Percentiles rank a stretch among this genome's conserved stretches.
These are phyloP conservation scores for Ammodytes marinus DNA, from an alignment of 2,113 vertebrate genomes.

Conservation along the genomic window DNA sequence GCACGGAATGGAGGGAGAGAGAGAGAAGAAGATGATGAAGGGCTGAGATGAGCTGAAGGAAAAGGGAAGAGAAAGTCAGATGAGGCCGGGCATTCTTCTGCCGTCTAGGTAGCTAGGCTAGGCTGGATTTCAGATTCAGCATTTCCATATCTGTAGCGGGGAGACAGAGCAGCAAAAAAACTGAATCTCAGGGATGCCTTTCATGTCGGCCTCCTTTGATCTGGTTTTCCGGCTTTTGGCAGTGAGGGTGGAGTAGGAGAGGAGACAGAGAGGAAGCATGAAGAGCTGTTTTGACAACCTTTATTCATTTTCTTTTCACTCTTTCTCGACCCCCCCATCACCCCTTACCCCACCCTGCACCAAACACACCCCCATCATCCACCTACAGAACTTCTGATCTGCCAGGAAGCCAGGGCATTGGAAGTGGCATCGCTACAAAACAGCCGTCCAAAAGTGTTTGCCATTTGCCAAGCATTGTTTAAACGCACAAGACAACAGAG, in stretches of 20 bases:
- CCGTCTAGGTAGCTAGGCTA: slow-evolving; percentile 30
- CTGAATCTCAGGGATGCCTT: slow-evolving; percentile 75
- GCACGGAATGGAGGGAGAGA: slow-evolving; percentile 47
- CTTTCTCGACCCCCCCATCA: background rate
- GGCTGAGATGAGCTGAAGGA: slow-evolving; percentile 39
- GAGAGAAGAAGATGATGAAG: slow-evolving; percentile 58
- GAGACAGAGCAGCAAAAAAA: slow-evolving; percentile 54
- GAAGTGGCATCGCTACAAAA: slow-evolving; percentile 65
- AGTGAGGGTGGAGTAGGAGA: slow-evolving; percentile 66
- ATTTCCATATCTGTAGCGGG: slow-evolving; percentile 74
- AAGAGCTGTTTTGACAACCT: slow-evolving; percentile 74
- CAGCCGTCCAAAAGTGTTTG: slow-evolving; percentile 25
- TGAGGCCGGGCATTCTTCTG: slow-evolving; percentile 43
- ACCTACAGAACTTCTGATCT: slow-evolving; percentile 67
- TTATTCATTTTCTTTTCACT: slow-evolving; percentile 23
- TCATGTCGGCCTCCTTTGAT: slow-evolving; percentile 85
- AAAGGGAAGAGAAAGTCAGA: slow-evolving; percentile 27
- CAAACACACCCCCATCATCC: slow-evolving; percentile 18
- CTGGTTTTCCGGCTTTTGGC: slow-evolving; percentile 62
- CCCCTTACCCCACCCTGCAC: slow-evolving; percentile 9
- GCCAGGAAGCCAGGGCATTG: slow-evolving; percentile 35
- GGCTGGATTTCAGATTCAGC: slow-evolving; percentile 54
- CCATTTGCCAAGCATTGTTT: background rate
- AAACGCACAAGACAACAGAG: slow-evolving; percentile 49
- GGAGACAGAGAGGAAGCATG: slow-evolving; percentile 55